Evolutionary conservation across 2,113 vertebrate species (phyloP), one percentile per base, ranked within the genome.

Genomic region (Nibea albiflora): DNA sequence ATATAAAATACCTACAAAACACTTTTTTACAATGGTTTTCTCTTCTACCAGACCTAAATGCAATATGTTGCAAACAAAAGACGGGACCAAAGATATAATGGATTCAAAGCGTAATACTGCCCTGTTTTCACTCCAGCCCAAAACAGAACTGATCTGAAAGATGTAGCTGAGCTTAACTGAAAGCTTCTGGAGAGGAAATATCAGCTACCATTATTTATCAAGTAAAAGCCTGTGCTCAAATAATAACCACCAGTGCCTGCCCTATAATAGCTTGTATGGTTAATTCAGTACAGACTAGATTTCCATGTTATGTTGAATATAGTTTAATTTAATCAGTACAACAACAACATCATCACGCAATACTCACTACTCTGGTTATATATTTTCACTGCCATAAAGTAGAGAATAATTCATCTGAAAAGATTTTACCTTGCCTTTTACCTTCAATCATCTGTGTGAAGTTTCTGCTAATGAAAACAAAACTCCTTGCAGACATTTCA

Each of bases 401-500:
- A 39, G 35, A 39, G 35, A 39, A 39, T 39, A 2, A 39, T 9
- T 2, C 14, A 44, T 79, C 47, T 42, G 15, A 12, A 60, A 58
- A 3, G 3, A 39, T 44, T 73, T 5, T 20, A 20, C n/a, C 58
- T 56, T 64, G n/a, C 28, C 15, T 58, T 54, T 68, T 69, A 17
- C 20, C 16, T 68, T 46, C 15, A 39, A 8, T 39, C 35, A 39
- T 57, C 35, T 22, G 15, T n/a, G 28, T 68, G 15, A 66, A 57
- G 47, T 19, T 81, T 39, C 16, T 49, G 22, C 49, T 49, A 57
- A 77, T 53, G 4, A 42, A 71, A 76, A 49, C 35, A 61, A 11
- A 60, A 57, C 22, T 28, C 69, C 69, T 24, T 49, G 7, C 56
- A 50, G 57, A 35, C 8, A 50, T 31, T 46, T 28, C 7, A 10